Base-by-base conservation (phyloP, 2,888 invertebrate species). In the Sisyra terminalis region DNA sequence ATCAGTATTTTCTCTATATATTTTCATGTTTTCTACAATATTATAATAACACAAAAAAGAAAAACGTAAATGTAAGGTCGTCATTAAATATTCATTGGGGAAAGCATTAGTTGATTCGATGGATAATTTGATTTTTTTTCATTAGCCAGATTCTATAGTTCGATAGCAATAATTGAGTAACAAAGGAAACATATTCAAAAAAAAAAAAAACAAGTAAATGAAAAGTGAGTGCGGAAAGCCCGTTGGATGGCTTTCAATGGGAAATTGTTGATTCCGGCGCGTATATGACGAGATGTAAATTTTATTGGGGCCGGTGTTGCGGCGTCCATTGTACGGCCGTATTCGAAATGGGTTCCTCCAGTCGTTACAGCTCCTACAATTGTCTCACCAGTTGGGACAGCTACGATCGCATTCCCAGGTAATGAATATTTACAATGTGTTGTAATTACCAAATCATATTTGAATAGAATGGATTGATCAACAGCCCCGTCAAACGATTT, bases 301-400 rank as follows among this genome's bases (percentile, higher is more conserved):
- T 37, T 16, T 24, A 17, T n/a, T 11, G n/a, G 11, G 24, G 17
- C 16, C 16, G 17, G 18, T 37, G 37, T 16, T 37, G 37, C 37
- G 37, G 37, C 16, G 37, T 37, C 18, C 16, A 18, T 18, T 37
- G 37, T 16, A 37, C 37, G n/a, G 37, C 37, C 16, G 37, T 37
- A 37, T 18, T 37, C 37, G 39, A 17, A 29, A 43, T 43, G 78
- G 73, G 75, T 52, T 62, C 69, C 54, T 77, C 81, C 52, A 84
- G 80, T 68, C 76, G 84, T 67, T 84, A 86, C 70, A 85, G 80
- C 63, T 86, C 86, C 47, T 87, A 87, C 66, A 87, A 86, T 66
- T 87, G 87, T 64, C 71, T 87, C 57, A 83, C 82, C 48, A 83
- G 84, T 61, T 87, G 86, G 87, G 87, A 87, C 67, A 87, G 86